phyloP scores from a whole-genome alignment of 2,797 vertebrate species.

The Sphenodon punctatus region DNA sequence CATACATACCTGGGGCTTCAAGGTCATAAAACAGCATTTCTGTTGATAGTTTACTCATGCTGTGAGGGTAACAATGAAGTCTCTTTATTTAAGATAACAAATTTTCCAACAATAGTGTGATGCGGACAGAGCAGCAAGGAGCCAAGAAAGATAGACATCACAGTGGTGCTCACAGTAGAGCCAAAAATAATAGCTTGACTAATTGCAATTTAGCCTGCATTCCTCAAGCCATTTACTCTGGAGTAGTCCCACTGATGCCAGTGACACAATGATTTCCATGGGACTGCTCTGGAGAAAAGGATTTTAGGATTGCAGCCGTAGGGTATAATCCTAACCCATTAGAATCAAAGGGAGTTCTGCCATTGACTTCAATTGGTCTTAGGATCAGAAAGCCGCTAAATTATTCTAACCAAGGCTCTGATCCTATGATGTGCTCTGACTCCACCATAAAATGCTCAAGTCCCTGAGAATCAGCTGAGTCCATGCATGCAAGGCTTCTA shows the following conservation, averaged over 20 bases:
- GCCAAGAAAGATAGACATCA: slow-evolving; percentile 27
- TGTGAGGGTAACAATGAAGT: slow-evolving; percentile 32
- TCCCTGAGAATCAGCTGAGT: slow-evolving; percentile 1
- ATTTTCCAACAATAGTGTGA: slow-evolving; percentile 51
- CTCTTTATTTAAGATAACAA: slow-evolving; percentile 62
- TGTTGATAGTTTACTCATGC: slow-evolving; percentile 41
- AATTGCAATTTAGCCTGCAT: too few species aligned
- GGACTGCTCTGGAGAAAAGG: too few species aligned
- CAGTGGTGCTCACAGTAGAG: slow-evolving; percentile 15
- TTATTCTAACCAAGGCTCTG: slow-evolving; percentile 1
- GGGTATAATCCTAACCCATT: too few species aligned
- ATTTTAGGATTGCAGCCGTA: too few species aligned
- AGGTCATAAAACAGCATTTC: slow-evolving; percentile 55
- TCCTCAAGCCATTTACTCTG: too few species aligned
- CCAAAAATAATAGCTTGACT: slow-evolving; percentile 29
- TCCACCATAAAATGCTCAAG: background rate
- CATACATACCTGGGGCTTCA: slow-evolving; percentile 35
- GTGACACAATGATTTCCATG: too few species aligned
- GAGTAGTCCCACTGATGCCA: too few species aligned
- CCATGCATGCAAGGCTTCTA: too few species aligned
- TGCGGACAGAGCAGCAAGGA: slow-evolving; percentile 41
- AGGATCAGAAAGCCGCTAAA: slow-evolving; percentile 9
- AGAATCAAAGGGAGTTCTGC: too few species aligned
- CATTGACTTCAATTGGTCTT: too few species aligned
- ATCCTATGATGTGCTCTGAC: slow-evolving; percentile 14